Percentiles rank a stretch among this genome's conserved stretches.
Conservation (phyloP, 2,113 vertebrate genomes). For the Poeciliopsis occidentalis region DNA sequence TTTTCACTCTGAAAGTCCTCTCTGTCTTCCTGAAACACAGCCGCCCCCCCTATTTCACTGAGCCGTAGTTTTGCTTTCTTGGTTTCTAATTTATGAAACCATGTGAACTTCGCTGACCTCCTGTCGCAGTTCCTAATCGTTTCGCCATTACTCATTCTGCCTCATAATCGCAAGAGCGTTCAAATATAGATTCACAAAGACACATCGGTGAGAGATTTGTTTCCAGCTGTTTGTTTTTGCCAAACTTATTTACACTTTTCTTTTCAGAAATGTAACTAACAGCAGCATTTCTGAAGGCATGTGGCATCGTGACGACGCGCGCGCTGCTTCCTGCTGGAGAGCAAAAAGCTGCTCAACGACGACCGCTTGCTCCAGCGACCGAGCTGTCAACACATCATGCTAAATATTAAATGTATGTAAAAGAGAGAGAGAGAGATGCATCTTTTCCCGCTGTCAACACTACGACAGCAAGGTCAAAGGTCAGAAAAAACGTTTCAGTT, state of each 20-base stretch:
- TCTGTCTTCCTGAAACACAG: conserved; percentile 11
- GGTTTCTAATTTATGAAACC: conserved; percentile 27
- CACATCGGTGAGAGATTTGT: not conserved
- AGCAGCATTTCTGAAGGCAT: too few relatives aligned
- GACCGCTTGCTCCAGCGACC: too few relatives aligned
- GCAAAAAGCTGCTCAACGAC: too few relatives aligned
- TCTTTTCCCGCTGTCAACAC: too few relatives aligned
- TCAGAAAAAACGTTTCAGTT: too few relatives aligned
- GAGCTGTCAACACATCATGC: too few relatives aligned
- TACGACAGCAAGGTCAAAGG: too few relatives aligned
- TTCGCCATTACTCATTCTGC: not conserved
- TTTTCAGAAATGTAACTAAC: not conserved
- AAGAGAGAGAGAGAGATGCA: too few relatives aligned
- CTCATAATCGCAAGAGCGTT: not conserved
- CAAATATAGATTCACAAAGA: not conserved
- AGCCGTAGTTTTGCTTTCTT: conserved; percentile 12
- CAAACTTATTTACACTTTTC: not conserved
- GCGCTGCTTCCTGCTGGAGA: too few relatives aligned
- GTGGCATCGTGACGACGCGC: too few relatives aligned
- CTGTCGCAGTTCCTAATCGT: not conserved
- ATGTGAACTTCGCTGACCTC: not conserved
- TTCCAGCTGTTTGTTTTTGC: not conserved
- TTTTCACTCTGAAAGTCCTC: conserved; percentile 50
- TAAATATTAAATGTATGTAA: too few relatives aligned
- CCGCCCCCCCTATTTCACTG: not conserved